These are phyloP conservation scores for Chouioia cunea DNA, from an alignment of 2,888 invertebrate species.

Conservation along the genomic window DNA sequence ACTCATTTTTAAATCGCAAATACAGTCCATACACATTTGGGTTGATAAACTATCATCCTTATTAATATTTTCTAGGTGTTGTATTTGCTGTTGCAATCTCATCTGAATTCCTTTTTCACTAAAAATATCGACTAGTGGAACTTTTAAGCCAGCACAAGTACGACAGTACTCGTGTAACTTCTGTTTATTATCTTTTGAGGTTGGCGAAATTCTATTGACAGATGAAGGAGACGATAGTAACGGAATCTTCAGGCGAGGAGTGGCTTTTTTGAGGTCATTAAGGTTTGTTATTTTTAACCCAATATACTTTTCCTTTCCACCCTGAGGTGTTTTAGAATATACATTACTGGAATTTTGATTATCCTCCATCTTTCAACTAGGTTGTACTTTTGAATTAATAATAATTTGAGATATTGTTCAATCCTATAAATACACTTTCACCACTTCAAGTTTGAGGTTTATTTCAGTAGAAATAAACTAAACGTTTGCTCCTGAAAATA, in stretches of 20 bases:
- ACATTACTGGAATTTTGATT: slow-evolving; percentile 24
- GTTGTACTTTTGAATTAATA: too few species aligned
- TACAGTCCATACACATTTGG: slow-evolving; percentile 67
- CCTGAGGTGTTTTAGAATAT: slow-evolving; percentile 37
- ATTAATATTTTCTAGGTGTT: slow-evolving; percentile 63
- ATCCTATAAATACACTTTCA: too few species aligned
- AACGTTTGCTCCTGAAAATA: too few species aligned
- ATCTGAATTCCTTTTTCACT: slow-evolving; percentile 64
- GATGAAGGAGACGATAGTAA: slow-evolving; percentile 33
- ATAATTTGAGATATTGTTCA: too few species aligned
- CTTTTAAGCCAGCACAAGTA: slow-evolving; percentile 64
- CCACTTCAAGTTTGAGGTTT: too few species aligned
- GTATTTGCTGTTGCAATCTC: slow-evolving; percentile 64
- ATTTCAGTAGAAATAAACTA: too few species aligned
- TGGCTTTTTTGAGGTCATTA: slow-evolving; percentile 63
- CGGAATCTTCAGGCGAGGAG: slow-evolving; percentile 61
- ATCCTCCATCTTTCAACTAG: neutral
- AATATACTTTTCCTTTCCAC: slow-evolving; percentile 44
- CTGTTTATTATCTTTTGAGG: slow-evolving; percentile 51
- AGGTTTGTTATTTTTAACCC: slow-evolving; percentile 59
- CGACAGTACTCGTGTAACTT: slow-evolving; percentile 64
- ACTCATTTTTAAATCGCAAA: slow-evolving; percentile 66
- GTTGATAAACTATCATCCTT: slow-evolving; percentile 61
- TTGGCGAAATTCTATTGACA: slow-evolving; percentile 39
- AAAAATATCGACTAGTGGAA: slow-evolving; percentile 65